Conservation (phyloP, 2,888 invertebrate species). For the Saturnia japonica region DNA sequence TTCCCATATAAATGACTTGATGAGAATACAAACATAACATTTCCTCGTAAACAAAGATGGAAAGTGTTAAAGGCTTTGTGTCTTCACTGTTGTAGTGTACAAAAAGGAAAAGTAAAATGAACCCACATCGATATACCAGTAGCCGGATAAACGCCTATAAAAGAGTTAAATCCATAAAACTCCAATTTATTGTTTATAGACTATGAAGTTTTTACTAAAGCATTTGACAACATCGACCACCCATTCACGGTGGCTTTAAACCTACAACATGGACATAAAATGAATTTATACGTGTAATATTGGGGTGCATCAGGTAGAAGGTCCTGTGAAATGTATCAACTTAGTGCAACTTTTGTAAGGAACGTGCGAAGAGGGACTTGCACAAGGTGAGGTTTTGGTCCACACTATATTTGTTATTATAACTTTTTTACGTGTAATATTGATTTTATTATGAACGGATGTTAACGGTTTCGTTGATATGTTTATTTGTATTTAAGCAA, state of each 20-base stretch:
- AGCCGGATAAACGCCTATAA: constrained; percentile 13
- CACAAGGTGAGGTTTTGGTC: constrained; percentile 64
- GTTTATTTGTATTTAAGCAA: constrained; percentile 24
- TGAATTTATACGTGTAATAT: constrained; percentile 52
- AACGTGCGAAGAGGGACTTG: constrained; percentile 75
- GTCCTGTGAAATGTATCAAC: constrained; percentile 77
- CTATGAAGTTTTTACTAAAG: constrained; percentile 37
- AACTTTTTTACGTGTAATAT: constrained; percentile 11
- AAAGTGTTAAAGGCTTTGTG: constrained; percentile 17
- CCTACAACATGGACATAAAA: constrained; percentile 46
- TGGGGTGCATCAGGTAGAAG: constrained; percentile 72
- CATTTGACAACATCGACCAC: constrained; percentile 60
- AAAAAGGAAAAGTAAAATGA: constrained; percentile 12
- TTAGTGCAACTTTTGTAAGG: constrained; percentile 77
- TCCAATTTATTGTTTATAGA: constrained; percentile 12
- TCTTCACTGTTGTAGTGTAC: background rate
- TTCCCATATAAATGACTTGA: background rate
- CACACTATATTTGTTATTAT: constrained; percentile 53
- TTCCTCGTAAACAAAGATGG: constrained; percentile 23
- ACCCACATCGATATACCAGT: constrained; percentile 8
- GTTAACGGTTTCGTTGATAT: constrained; percentile 26
- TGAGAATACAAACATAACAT: background rate
- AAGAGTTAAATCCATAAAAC: constrained; percentile 14
- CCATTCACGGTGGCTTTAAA: constrained; percentile 50
- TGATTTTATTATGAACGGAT: constrained; percentile 19